Evolutionary conservation across 1,140 invertebrate genomes (phyloP).

Genomic region (Sipha flava): DNA sequence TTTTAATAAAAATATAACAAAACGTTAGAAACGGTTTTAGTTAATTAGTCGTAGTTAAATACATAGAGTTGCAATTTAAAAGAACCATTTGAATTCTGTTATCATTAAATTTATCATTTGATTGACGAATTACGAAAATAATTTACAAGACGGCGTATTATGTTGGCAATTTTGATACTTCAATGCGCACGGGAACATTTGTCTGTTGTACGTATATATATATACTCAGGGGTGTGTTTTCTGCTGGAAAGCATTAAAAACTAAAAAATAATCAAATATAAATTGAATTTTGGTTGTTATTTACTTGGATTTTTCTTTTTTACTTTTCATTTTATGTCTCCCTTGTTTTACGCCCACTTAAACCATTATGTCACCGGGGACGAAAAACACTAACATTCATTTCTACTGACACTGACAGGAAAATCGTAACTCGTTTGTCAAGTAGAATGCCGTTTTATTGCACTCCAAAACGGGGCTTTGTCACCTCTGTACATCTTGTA

Average conservation of each 20-base stretch:
- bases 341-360: neutral
- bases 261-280: neutral
- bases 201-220: neutral
- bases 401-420: neutral
- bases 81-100: too few species aligned
- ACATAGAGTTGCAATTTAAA: too few species aligned
- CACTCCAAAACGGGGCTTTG: neutral
- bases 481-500: too few species aligned
- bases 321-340: neutral
- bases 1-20: too few species aligned
- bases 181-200: neutral
- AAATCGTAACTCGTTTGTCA: constrained; percentile 7
- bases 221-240: neutral
- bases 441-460: neutral
- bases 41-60: too few species aligned
- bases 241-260: neutral
- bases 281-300: constrained; percentile 5
- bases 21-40: too few species aligned
- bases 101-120: too few species aligned
- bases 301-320: neutral
- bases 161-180: neutral
- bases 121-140: too few species aligned
- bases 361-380: neutral
- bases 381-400: neutral
- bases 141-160: neutral